Conservation (phyloP, 2,797 vertebrate genomes). For the Morelia viridis region DNA sequence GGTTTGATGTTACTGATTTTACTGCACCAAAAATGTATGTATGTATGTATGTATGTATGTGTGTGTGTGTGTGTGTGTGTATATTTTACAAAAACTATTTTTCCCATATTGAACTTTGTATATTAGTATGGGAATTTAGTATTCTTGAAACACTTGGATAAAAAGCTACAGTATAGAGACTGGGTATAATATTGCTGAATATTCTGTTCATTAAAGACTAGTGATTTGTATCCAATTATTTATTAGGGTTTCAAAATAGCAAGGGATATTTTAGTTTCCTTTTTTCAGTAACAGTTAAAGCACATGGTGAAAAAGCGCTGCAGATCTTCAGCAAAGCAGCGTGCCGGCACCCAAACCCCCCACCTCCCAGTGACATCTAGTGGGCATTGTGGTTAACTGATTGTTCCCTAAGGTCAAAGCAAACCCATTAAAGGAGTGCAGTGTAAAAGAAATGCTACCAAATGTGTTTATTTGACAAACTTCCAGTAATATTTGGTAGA, state of each 20-base stretch:
- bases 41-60: too few relatives aligned
- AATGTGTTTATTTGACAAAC: slow-evolving; percentile 50
- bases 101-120: not conserved
- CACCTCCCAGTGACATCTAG: slow-evolving; percentile 66
- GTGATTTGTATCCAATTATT: slow-evolving; percentile 11
- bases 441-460: slow-evolving; percentile 12
- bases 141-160: not conserved
- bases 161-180: not conserved
- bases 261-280: not conserved
- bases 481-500: slow-evolving; percentile 54
- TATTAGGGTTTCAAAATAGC: not conserved
- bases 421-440: not conserved
- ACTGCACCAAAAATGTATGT: not conserved
- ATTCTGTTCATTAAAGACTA: not conserved
- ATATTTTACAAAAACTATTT: not conserved
- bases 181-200: not conserved
- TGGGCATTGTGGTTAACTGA: slow-evolving; percentile 54
- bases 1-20: slow-evolving; percentile 14
- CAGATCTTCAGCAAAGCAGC: slow-evolving; percentile 16
- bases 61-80: too few relatives aligned
- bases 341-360: not conserved
- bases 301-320: not conserved
- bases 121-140: not conserved
- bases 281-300: slow-evolving; percentile 5
- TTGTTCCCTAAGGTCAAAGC: slow-evolving; percentile 22